phyloP scores from a whole-genome alignment of 2,113 vertebrate species.

The Gadus chalcogrammus region DNA sequence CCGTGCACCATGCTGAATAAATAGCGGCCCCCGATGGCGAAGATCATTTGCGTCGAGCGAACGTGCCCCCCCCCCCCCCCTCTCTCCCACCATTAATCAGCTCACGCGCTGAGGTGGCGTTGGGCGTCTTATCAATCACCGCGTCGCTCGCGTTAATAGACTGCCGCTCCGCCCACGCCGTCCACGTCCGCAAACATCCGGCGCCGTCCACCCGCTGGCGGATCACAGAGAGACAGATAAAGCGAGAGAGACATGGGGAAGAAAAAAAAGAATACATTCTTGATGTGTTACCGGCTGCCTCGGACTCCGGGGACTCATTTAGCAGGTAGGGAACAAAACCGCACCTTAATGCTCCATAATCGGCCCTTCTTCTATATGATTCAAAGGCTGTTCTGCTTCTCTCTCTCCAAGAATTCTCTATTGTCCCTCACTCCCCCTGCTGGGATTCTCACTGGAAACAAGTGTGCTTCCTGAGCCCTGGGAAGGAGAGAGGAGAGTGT shows the following conservation, averaged over 20 bases:
- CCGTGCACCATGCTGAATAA: constrained; percentile 28
- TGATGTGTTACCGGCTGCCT: not conserved
- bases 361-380: constrained; percentile 51
- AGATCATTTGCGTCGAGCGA: constrained; percentile 48
- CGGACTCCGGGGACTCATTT: constrained; percentile 50
- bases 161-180: constrained; percentile 27
- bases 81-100: constrained; percentile 35
- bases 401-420: constrained; percentile 14
- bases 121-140: constrained; percentile 28
- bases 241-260: not conserved
- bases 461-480: constrained; percentile 63
- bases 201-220: constrained; percentile 31
- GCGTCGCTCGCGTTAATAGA: constrained; percentile 23
- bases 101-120: constrained; percentile 30
- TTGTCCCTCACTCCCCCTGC: not conserved
- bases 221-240: not conserved
- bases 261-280: not conserved
- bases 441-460: constrained; percentile 45
- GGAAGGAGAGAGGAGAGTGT: not conserved
- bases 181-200: constrained; percentile 28
- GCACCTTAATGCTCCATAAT: constrained; percentile 59
- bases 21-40: constrained; percentile 35
- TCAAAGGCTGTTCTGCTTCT: constrained; percentile 19
- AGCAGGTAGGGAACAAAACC: constrained; percentile 44
- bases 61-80: no score